These are phyloP conservation scores for Cliona cf. orientalis DNA, from an alignment of 37 sponge, comb jelly and placozoan genomes.

Conservation along the genomic window DNA sequence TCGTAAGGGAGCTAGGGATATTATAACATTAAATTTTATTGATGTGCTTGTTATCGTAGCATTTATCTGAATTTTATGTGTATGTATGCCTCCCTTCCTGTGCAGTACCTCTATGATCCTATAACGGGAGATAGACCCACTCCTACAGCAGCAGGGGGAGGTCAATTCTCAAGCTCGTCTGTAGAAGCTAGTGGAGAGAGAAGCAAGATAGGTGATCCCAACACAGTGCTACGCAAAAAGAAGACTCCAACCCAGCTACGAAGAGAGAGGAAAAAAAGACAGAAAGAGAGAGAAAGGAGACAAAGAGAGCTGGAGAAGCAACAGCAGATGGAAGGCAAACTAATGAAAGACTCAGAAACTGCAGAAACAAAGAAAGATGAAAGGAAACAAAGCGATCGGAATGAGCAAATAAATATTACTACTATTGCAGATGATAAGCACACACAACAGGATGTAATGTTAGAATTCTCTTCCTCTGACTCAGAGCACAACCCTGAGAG, in stretches of 20 bases:
- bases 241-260: slow-evolving; percentile 73
- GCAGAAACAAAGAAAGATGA: neutral
- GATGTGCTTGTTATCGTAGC: too few species aligned
- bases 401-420: neutral
- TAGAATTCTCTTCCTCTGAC: too few species aligned
- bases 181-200: neutral
- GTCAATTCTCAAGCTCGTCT: too few species aligned
- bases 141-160: too few species aligned
- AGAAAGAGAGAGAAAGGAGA: slow-evolving; percentile 49
- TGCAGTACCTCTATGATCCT: slow-evolving; percentile 66
- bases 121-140: slow-evolving; percentile 63
- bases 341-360: neutral
- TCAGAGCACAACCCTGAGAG: too few species aligned
- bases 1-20: too few species aligned
- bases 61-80: neutral
- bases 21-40: too few species aligned
- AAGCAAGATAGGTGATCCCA: neutral
- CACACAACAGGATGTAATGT: too few species aligned
- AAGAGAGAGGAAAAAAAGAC: slow-evolving; percentile 66
- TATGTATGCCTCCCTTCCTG: neutral
- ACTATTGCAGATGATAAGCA: neutral
- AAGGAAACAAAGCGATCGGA: neutral
- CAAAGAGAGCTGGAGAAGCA: slow-evolving; percentile 37
- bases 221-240: slow-evolving; percentile 26
- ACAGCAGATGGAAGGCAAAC: neutral